Evolutionary conservation across 2,797 vertebrate genomes (phyloP).

Genomic region (Lemur catta): DNA sequence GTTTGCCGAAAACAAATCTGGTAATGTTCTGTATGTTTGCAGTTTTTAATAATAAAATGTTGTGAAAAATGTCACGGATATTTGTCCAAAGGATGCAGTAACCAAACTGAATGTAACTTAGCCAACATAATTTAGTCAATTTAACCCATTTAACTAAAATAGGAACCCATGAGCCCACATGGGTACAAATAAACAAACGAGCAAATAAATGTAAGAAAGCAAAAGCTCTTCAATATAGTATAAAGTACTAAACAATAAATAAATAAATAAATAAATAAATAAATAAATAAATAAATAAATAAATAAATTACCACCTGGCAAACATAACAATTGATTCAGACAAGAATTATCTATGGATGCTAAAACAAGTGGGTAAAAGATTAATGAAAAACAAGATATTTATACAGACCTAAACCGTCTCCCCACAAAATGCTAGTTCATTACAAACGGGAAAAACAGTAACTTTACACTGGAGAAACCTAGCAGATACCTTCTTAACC

Average conservation of each 20-base stretch:
- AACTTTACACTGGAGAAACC: background rate
- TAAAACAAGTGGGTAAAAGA: background rate
- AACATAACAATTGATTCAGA: conserved; percentile 41
- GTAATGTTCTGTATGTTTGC: background rate
- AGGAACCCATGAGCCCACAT: background rate
- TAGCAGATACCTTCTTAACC: background rate
- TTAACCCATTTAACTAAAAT: background rate
- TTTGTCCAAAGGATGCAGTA: background rate
- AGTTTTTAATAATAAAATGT: background rate
- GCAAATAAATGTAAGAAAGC: conserved; percentile 18
- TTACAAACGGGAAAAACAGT: background rate
- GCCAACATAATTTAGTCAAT: background rate
- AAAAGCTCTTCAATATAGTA: conserved; percentile 19
- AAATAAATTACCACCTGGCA: conserved; percentile 53
- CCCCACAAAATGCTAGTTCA: background rate
- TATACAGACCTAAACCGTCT: background rate
- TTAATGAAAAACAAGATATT: conserved; percentile 33
- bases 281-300: conserved; percentile 30
- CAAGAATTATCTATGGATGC: conserved; percentile 43
- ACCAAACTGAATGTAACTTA: background rate
- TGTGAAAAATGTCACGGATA: background rate
- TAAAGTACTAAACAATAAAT: background rate
- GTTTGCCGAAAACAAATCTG: background rate
- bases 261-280: background rate
- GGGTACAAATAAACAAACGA: conserved; percentile 32